A percentile compares a stretch with the other conserved stretches of the same genome.
Evolutionary conservation across 1,140 invertebrate genomes (phyloP).

Genomic region (Bombus balteatus): DNA sequence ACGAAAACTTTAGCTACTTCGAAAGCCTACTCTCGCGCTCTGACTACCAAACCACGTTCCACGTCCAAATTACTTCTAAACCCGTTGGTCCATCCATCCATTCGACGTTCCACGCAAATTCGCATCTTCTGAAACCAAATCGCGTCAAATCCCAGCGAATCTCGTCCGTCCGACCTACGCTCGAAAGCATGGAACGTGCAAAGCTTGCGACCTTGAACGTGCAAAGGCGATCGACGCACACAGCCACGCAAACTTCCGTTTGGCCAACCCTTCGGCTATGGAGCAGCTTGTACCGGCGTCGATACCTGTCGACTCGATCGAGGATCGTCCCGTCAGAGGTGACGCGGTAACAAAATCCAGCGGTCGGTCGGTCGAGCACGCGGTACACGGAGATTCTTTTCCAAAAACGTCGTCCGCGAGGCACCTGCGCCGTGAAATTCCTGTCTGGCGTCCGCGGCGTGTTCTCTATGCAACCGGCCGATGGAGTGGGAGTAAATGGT

Average conservation of each 20-base stretch:
- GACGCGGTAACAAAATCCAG: conserved; percentile 14
- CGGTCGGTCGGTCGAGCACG: background rate
- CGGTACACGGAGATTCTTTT: conserved; percentile 22
- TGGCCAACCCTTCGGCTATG: background rate
- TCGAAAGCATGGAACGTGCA: background rate
- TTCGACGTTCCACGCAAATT: background rate
- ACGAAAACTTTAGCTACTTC: too few relatives aligned
- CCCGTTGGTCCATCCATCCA: too few relatives aligned
- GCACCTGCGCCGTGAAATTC: conserved; percentile 52
- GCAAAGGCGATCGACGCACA: background rate
- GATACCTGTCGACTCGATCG: conserved; percentile 22
- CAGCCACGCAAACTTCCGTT: conserved; percentile 3
- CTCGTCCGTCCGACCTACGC: too few relatives aligned
- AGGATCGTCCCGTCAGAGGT: background rate
- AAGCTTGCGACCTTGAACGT: too few relatives aligned
- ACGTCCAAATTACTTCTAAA: too few relatives aligned
- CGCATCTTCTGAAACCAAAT: background rate
- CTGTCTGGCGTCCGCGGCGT: conserved; percentile 23
- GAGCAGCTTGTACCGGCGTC: background rate
- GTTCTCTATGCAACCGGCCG: background rate
- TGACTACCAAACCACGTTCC: too few relatives aligned
- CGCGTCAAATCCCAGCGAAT: background rate
- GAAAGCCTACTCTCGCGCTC: too few relatives aligned
- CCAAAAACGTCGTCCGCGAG: conserved; percentile 30
- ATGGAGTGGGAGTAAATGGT: conserved; percentile 40